Percentiles rank a stretch among this genome's conserved stretches.
Conservation (phyloP, 1,140 invertebrate species). For the Marisa cornuarietis region DNA sequence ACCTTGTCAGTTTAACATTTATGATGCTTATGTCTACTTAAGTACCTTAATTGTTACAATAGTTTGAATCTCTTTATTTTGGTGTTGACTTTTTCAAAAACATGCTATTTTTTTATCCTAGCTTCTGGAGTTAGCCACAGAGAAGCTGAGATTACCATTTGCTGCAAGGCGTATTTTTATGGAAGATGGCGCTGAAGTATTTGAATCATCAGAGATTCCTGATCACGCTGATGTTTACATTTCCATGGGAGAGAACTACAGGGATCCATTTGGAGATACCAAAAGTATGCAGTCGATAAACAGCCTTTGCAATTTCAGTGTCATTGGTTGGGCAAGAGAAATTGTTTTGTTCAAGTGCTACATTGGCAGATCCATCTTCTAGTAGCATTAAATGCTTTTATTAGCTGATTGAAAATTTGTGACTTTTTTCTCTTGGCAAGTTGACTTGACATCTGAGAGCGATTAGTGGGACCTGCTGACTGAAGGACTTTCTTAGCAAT, state of each 20-base stretch:
- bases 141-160: constrained; percentile 59
- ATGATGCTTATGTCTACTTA: too few species aligned
- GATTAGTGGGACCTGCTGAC: too few species aligned
- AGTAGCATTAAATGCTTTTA: too few species aligned
- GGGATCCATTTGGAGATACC: constrained; percentile 54
- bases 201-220: constrained; percentile 54
- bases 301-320: too few species aligned
- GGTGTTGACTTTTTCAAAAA: background rate
- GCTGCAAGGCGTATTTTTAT: constrained; percentile 64
- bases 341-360: too few species aligned
- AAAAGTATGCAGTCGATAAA: constrained; percentile 48
- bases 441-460: too few species aligned
- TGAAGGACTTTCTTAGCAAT: too few species aligned
- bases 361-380: too few species aligned
- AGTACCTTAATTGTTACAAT: background rate
- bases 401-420: too few species aligned
- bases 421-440: too few species aligned
- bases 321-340: too few species aligned
- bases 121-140: constrained; percentile 64
- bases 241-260: constrained; percentile 64
- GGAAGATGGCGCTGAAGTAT: constrained; percentile 62
- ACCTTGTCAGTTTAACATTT: too few species aligned
- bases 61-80: background rate
- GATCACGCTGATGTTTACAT: constrained; percentile 59
- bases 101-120: constrained; percentile 33